These are phyloP conservation scores for Brenthis daphne DNA, from an alignment of 2,888 invertebrate genomes.

Conservation along the genomic window DNA sequence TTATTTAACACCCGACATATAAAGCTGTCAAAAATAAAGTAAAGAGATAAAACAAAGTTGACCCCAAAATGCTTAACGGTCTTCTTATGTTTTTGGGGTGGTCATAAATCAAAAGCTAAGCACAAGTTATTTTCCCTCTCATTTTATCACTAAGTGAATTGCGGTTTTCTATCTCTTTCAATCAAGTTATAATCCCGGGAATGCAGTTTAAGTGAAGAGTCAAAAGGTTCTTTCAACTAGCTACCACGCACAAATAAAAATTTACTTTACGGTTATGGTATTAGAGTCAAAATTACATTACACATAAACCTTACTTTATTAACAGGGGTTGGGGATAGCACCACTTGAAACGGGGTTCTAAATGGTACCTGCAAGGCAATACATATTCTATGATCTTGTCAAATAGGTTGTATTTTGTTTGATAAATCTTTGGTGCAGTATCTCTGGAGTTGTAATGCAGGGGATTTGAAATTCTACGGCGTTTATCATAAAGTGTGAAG, in stretches of 20 bases:
- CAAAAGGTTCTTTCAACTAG: slow-evolving; percentile 13
- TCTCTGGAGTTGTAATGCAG: slow-evolving; percentile 7
- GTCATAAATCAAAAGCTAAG: slow-evolving; percentile 24
- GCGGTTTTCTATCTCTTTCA: slow-evolving; percentile 26
- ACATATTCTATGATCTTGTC: not conserved
- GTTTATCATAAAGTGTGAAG: slow-evolving; percentile 10
- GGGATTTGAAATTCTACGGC: slow-evolving; percentile 23
- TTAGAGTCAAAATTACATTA: slow-evolving; percentile 2
- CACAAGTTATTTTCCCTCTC: slow-evolving; percentile 6
- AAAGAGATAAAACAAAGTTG: slow-evolving; percentile 17
- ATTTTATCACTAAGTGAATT: not conserved
- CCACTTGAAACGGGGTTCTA: slow-evolving; percentile 18
- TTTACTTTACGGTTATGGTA: not conserved
- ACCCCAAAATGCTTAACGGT: slow-evolving; percentile 18
- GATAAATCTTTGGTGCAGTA: slow-evolving; percentile 19
- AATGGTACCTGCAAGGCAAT: slow-evolving; percentile 12
- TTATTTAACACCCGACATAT: not conserved
- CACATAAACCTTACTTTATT: not conserved
- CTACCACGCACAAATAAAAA: slow-evolving; percentile 2
- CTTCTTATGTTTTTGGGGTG: slow-evolving; percentile 20
- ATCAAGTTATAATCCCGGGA: slow-evolving; percentile 25
- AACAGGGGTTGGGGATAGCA: slow-evolving; percentile 20
- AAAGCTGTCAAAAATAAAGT: slow-evolving; percentile 3
- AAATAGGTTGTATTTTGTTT: slow-evolving; percentile 10
- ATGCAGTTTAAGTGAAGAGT: slow-evolving; percentile 31